These are phyloP conservation scores for Endomychus coccineus DNA, from an alignment of 2,888 invertebrate species.

Conservation along the genomic window DNA sequence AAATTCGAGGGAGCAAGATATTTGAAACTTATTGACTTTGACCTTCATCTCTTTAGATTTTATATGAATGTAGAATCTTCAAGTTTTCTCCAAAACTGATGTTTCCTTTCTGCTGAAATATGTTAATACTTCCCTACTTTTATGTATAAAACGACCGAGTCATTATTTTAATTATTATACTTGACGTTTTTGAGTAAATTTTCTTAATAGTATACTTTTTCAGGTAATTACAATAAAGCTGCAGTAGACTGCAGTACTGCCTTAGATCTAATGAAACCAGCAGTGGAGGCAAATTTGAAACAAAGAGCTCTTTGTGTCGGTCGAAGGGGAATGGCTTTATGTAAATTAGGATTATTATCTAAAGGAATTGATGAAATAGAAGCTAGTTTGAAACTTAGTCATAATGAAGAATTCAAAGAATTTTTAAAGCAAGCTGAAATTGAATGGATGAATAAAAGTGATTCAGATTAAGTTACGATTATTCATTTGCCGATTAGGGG, in stretches of 20 bases:
- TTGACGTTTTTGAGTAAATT: too few species aligned
- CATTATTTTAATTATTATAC: too few species aligned
- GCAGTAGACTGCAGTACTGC: constrained; percentile 57
- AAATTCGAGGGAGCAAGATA: too few species aligned
- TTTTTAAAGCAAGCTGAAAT: constrained; percentile 13
- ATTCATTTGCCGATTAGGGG: too few species aligned
- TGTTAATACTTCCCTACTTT: too few species aligned
- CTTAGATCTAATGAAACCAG: constrained; percentile 65
- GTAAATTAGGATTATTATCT: constrained; percentile 58
- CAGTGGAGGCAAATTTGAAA: constrained; percentile 61
- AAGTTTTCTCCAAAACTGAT: too few species aligned
- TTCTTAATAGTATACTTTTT: constrained; percentile 1
- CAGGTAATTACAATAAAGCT: constrained; percentile 59
- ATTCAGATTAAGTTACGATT: constrained; percentile 17
- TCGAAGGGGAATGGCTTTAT: constrained; percentile 66
- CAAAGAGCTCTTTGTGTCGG: constrained; percentile 67
- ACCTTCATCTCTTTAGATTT: too few species aligned
- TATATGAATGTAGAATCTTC: too few species aligned
- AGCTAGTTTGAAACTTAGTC: constrained; percentile 60
- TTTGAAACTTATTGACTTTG: too few species aligned
- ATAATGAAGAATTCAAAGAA: constrained; percentile 40
- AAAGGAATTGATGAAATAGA: constrained; percentile 70
- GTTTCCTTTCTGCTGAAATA: too few species aligned
- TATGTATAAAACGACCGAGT: too few species aligned
- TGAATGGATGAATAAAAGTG: constrained; percentile 15